phyloP scores from a whole-genome alignment of 2,113 vertebrate genomes.

The Neolamprologus kungweensis region DNA sequence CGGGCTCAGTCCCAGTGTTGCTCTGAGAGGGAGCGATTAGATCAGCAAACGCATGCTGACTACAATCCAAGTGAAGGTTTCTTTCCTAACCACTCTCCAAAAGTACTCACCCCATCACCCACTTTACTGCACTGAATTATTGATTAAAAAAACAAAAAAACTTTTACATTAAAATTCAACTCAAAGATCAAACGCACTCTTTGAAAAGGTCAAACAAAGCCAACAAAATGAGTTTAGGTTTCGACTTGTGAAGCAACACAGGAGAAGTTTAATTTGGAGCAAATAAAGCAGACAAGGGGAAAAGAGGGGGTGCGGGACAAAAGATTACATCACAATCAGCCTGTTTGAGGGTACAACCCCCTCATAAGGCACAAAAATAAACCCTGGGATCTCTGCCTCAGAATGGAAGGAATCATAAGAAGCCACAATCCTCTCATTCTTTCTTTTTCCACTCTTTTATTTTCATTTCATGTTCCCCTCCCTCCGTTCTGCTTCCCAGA shows the following conservation, averaged over 20 bases:
- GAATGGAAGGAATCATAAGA: conserved; percentile 25
- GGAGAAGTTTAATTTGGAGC: neutral
- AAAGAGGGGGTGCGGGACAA: neutral
- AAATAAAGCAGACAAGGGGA: neutral
- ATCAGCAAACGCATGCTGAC: conserved; percentile 43
- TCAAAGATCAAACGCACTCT: neutral
- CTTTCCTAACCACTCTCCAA: neutral
- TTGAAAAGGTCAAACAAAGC: neutral
- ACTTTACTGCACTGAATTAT: neutral
- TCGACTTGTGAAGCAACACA: neutral
- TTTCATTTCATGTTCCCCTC: conserved; percentile 18
- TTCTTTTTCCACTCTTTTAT: neutral
- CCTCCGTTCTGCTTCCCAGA: conserved; percentile 34
- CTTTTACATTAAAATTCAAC: neutral
- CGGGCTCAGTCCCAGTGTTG: conserved; percentile 43
- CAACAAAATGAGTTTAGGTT: neutral
- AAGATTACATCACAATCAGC: conserved; percentile 17
- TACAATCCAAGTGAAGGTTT: conserved; percentile 18
- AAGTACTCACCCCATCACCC: neutral
- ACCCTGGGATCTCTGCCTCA: conserved; percentile 11
- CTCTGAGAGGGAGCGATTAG: conserved; percentile 55
- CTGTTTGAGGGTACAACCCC: conserved; percentile 24
- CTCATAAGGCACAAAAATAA: conserved; percentile 30
- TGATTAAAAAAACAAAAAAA: neutral
- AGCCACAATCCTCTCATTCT: conserved; percentile 23